Conservation (phyloP, 2,888 invertebrate genomes). For the Mamestra brassicae region DNA sequence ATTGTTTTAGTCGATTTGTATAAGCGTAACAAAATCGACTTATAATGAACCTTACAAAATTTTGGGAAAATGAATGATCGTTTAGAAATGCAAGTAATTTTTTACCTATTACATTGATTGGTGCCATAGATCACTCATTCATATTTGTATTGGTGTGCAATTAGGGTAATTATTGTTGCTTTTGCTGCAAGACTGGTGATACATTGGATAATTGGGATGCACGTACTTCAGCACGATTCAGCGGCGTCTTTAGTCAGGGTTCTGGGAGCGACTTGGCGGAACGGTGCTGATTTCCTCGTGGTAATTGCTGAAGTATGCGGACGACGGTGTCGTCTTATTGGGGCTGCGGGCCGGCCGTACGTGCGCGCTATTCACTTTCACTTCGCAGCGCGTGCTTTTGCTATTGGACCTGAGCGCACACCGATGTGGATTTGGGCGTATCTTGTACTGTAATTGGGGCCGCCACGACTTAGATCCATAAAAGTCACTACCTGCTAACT, state of each 20-base stretch:
- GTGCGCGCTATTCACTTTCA: conserved; percentile 90
- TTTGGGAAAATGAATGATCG: conserved; percentile 14
- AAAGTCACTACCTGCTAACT: conserved; percentile 14
- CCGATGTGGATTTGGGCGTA: conserved; percentile 73
- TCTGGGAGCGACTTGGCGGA: conserved; percentile 77
- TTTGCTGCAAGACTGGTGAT: conserved; percentile 30
- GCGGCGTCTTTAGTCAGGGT: conserved; percentile 67
- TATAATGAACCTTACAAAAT: conserved; percentile 22
- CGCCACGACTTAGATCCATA: conserved; percentile 60
- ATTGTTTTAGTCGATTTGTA: conserved; percentile 67
- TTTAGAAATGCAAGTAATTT: conserved; percentile 14
- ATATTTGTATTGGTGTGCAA: conserved; percentile 21
- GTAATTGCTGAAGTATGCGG: conserved; percentile 90
- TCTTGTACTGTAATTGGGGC: conserved; percentile 74
- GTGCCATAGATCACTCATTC: conserved; percentile 9
- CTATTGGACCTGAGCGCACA: conserved; percentile 78
- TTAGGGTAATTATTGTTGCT: conserved; percentile 29
- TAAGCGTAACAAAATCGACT: conserved; percentile 35
- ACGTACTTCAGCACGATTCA: neutral
- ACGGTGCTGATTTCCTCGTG: conserved; percentile 88
- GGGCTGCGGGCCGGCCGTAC: conserved; percentile 86
- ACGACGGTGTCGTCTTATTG: conserved; percentile 89
- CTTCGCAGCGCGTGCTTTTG: conserved; percentile 85
- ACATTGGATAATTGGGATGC: conserved; percentile 4
- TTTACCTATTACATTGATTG: neutral